These are phyloP conservation scores for Scomber scombrus DNA, from an alignment of 2,113 vertebrate genomes.

Conservation along the genomic window DNA sequence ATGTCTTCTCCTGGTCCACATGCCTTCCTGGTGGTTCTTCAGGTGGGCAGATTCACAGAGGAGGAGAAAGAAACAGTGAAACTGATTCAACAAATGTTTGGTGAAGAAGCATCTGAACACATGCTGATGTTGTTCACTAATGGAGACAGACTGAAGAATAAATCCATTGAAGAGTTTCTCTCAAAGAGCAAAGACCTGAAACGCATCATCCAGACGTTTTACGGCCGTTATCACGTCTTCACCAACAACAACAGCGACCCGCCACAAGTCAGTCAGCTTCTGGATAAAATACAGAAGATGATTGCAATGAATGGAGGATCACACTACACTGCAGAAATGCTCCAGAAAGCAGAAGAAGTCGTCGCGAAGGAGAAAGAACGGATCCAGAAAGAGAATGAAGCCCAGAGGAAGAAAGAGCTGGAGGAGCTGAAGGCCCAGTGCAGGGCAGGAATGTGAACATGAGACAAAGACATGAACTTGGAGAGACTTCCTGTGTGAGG, in stretches of 20 bases:
- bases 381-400: neutral
- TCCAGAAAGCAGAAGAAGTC: neutral
- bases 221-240: neutral
- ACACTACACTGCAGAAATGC: constrained; percentile 13
- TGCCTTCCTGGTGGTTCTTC: constrained; percentile 2
- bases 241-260: neutral
- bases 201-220: neutral
- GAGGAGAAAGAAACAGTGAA: neutral
- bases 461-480: no score
- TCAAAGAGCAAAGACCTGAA: neutral
- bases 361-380: neutral
- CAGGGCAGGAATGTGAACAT: neutral
- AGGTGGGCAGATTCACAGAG: neutral
- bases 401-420: neutral
- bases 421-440: neutral
- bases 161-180: neutral
- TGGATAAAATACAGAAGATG: neutral
- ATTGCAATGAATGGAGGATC: neutral
- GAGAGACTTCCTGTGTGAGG: no score
- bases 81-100: neutral
- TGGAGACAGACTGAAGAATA: neutral
- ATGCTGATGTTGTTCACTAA: neutral
- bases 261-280: neutral
- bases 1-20: neutral
- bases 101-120: neutral